A percentile compares a stretch with the other conserved stretches of the same genome.
Evolutionary conservation across 2,888 invertebrate genomes (phyloP).

Genomic region (Anthrax anthrax): DNA sequence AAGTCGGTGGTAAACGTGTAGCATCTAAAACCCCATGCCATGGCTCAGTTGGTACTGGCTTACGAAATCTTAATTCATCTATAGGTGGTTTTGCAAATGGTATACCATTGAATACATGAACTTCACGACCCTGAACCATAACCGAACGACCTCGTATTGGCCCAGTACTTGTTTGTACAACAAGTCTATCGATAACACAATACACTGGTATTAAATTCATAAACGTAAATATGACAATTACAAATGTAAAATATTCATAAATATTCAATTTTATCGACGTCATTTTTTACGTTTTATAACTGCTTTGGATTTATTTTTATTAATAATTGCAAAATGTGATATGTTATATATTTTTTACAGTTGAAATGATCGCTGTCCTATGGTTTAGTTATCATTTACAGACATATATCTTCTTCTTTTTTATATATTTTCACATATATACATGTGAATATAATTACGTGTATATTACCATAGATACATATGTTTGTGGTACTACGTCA

Average conservation of each 20-base stretch:
- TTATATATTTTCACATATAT: no score
- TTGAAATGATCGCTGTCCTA: no score
- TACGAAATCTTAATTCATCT: slow-evolving; percentile 69
- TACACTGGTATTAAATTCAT: slow-evolving; percentile 13
- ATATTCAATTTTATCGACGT: neutral
- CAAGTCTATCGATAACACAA: slow-evolving; percentile 49
- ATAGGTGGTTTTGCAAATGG: slow-evolving; percentile 85
- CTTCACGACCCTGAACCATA: slow-evolving; percentile 68
- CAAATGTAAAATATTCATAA: neutral
- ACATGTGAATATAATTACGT: no score
- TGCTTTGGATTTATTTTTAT: no score
- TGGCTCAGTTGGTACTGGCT: slow-evolving; percentile 71
- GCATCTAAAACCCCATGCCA: slow-evolving; percentile 80
- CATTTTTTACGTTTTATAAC: no score
- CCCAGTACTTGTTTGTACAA: slow-evolving; percentile 72
- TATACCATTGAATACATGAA: slow-evolving; percentile 77
- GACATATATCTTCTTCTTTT: no score
- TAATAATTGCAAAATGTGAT: no score
- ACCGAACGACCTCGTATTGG: slow-evolving; percentile 66
- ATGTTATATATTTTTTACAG: no score
- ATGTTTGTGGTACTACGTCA: no score
- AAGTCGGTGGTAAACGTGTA: slow-evolving; percentile 67
- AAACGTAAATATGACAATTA: neutral
- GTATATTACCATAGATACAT: no score
- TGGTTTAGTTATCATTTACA: no score